phyloP scores from a whole-genome alignment of 1,140 invertebrate genomes.

The Lamellibrachia luymesi region DNA sequence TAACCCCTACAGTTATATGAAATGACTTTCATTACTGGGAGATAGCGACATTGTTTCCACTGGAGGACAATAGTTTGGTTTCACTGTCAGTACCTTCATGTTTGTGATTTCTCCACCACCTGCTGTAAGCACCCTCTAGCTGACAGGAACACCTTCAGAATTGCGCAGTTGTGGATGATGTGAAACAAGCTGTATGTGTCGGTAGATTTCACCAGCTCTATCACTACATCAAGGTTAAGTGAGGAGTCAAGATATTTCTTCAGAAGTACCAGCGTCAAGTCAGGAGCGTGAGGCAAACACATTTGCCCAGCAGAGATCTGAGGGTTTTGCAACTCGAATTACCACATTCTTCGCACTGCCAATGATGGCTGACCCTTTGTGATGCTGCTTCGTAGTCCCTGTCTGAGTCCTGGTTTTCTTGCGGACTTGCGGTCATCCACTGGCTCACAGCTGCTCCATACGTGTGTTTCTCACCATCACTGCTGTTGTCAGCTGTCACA shows the following conservation, averaged over 20 bases:
- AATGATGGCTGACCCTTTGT: not conserved
- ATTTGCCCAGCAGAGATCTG: constrained; percentile 12
- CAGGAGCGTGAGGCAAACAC: constrained; percentile 9
- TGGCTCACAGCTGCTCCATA: not conserved
- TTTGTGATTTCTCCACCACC: constrained; percentile 7
- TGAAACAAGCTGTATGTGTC: not conserved
- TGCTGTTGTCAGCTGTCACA: not conserved
- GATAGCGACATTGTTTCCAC: not conserved
- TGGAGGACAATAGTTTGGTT: not conserved
- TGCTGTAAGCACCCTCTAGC: not conserved
- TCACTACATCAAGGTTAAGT: not conserved
- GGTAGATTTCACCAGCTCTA: constrained; percentile 6
- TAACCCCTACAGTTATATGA: not conserved
- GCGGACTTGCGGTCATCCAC: not conserved
- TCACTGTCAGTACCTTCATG: not conserved
- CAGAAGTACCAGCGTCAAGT: not conserved
- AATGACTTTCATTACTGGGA: not conserved
- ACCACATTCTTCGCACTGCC: not conserved
- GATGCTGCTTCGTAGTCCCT: not conserved
- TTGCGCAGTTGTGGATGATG: not conserved
- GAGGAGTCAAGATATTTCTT: not conserved
- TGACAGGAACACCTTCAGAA: constrained; percentile 13
- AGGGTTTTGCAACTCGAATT: not conserved
- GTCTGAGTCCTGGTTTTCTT: not conserved
- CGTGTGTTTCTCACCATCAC: not conserved